These are phyloP conservation scores for Coremacera marginata DNA, from an alignment of 2,888 invertebrate species.

Conservation along the genomic window DNA sequence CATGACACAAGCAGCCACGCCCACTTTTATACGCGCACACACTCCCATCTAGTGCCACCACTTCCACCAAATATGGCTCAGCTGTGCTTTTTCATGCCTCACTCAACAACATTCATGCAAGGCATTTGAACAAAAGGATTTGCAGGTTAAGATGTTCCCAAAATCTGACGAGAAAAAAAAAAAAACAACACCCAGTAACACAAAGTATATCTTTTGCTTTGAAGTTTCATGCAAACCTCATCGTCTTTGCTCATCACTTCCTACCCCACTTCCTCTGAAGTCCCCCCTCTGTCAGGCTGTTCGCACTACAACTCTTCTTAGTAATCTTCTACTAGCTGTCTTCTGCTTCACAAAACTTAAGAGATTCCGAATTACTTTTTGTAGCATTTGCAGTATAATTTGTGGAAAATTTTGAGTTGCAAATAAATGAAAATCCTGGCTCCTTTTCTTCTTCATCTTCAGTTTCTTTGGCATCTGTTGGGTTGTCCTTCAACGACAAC, in stretches of 20 bases:
- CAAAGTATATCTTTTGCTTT: slow-evolving; percentile 29
- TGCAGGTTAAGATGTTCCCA: slow-evolving; percentile 26
- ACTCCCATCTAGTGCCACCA: neutral
- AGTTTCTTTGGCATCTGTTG: neutral
- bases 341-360: slow-evolving; percentile 30
- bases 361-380: slow-evolving; percentile 34
- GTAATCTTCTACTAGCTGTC: slow-evolving; percentile 4
- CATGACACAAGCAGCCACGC: neutral
- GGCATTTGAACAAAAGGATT: slow-evolving; percentile 33
- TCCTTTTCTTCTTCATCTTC: neutral
- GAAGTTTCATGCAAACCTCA: slow-evolving; percentile 10
- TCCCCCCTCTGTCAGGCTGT: neutral
- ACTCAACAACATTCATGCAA: slow-evolving; percentile 7
- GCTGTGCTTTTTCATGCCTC: slow-evolving; percentile 20
- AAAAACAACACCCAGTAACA: neutral
- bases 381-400: slow-evolving; percentile 35
- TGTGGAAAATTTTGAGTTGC: slow-evolving; percentile 37
- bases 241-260: neutral
- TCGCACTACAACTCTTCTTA: neutral
- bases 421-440: slow-evolving; percentile 28
- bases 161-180: neutral
- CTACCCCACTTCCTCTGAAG: neutral
- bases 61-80: neutral
- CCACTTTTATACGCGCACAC: neutral
- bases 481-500: slow-evolving; percentile 26